Evolutionary conservation across 2,888 invertebrate genomes (phyloP).

Genomic region (Dynastes maya): DNA sequence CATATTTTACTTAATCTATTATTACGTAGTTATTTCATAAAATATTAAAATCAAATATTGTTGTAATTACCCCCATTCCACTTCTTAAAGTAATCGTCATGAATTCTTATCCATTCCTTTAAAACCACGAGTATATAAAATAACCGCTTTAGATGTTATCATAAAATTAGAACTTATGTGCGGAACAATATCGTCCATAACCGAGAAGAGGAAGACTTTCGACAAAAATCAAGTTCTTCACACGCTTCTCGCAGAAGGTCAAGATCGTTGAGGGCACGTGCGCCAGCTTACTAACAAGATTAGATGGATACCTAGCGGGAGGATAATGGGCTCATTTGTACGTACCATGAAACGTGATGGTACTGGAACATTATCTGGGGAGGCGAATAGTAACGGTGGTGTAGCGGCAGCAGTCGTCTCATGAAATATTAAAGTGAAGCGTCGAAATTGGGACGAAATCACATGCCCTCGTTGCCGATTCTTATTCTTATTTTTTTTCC

Average conservation of each 20-base stretch:
- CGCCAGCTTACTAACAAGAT: constrained; percentile 21
- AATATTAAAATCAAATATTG: too few relatives aligned
- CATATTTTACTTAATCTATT: too few relatives aligned
- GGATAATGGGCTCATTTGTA: constrained; percentile 27
- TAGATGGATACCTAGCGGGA: constrained; percentile 9
- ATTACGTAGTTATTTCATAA: too few relatives aligned
- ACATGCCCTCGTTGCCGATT: background rate
- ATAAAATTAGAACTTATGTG: constrained; percentile 4
- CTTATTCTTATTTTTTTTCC: background rate
- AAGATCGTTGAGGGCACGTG: constrained; percentile 19
- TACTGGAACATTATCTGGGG: background rate
- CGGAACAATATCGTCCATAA: constrained; percentile 1
- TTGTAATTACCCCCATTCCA: too few relatives aligned
- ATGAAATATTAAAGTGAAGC: constrained; percentile 19
- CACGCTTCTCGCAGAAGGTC: constrained; percentile 3
- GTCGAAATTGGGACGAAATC: constrained; percentile 7
- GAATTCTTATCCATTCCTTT: too few relatives aligned
- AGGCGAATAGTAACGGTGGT: background rate
- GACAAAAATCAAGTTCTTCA: constrained; percentile 9
- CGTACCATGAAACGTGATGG: constrained; percentile 19
- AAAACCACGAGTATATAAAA: background rate
- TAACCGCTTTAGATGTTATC: background rate
- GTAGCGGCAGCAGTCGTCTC: background rate
- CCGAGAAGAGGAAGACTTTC: background rate
- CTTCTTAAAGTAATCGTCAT: too few relatives aligned